Percentiles rank a stretch among this genome's conserved stretches.
These are phyloP conservation scores for Plotosus lineatus DNA, from an alignment of 2,113 vertebrate species.

Conservation along the genomic window DNA sequence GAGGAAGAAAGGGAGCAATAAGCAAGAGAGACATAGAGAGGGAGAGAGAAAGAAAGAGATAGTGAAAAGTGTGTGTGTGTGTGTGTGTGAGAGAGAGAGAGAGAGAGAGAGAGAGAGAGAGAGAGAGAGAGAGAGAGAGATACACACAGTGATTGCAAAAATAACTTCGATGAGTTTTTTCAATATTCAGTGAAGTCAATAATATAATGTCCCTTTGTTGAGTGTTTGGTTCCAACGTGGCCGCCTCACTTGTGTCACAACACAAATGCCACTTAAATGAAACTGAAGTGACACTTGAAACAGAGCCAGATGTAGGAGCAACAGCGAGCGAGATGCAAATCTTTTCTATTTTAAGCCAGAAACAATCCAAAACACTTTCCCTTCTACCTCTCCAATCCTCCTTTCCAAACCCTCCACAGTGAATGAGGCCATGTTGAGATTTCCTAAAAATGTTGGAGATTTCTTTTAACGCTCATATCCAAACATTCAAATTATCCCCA, in stretches of 20 bases:
- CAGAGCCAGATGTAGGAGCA: slow-evolving; percentile 1
- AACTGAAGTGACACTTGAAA: slow-evolving; percentile 21
- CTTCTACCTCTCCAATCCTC: background rate
- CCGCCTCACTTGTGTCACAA: background rate
- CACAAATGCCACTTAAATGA: slow-evolving; percentile 4
- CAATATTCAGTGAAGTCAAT: background rate
- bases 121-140: background rate
- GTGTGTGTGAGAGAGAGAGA: too few species aligned
- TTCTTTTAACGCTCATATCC: slow-evolving; percentile 15
- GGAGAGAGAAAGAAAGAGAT: background rate
- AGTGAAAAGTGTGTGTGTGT: slow-evolving; percentile 51
- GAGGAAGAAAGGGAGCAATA: too few species aligned
- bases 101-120: background rate
- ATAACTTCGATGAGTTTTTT: background rate
- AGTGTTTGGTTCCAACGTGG: background rate
- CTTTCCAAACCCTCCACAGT: background rate
- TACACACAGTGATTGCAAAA: background rate
- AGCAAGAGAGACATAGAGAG: too few species aligned
- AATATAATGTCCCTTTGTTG: slow-evolving; percentile 10
- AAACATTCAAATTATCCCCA: background rate
- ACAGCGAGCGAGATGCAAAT: slow-evolving; percentile 5
- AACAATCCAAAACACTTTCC: background rate
- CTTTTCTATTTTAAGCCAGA: background rate
- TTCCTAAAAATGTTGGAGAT: background rate
- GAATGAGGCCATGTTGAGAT: background rate